These are phyloP conservation scores for Acropternis orthonyx DNA, from an alignment of 2,797 vertebrate species.

Conservation along the genomic window DNA sequence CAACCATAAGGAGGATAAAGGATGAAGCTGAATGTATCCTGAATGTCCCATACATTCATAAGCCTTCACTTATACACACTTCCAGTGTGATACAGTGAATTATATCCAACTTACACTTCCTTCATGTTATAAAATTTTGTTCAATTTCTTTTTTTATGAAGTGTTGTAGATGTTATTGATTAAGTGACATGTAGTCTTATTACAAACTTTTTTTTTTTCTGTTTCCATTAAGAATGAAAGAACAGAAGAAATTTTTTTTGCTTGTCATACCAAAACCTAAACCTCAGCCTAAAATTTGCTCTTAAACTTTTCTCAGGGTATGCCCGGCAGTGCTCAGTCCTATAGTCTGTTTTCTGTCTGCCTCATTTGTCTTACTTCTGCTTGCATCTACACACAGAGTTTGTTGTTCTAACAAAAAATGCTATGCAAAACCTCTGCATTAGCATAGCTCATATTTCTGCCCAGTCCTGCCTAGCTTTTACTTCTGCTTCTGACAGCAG, in stretches of 20 bases:
- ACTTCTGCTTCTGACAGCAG: neutral
- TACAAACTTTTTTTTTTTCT: neutral
- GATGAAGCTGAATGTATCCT: neutral
- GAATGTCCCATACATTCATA: neutral
- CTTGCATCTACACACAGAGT: neutral
- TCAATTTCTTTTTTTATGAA: neutral
- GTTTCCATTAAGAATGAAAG: neutral
- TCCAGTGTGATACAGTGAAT: neutral
- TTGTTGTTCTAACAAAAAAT: neutral
- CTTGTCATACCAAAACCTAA: neutral
- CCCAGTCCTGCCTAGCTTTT: neutral
- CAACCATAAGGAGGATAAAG: neutral
- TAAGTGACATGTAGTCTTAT: neutral
- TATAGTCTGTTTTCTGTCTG: neutral
- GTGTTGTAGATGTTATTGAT: neutral
- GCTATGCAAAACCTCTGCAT: neutral
- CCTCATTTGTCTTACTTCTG: neutral
- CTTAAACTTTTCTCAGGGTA: neutral
- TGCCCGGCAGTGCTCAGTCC: neutral
- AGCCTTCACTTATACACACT: neutral
- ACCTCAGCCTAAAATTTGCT: neutral
- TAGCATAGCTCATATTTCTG: neutral
- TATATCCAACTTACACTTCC: neutral
- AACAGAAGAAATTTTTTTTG: neutral
- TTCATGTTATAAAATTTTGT: neutral